Base-by-base conservation (phyloP, 2,888 invertebrate species). In the Diploptera punctata region DNA sequence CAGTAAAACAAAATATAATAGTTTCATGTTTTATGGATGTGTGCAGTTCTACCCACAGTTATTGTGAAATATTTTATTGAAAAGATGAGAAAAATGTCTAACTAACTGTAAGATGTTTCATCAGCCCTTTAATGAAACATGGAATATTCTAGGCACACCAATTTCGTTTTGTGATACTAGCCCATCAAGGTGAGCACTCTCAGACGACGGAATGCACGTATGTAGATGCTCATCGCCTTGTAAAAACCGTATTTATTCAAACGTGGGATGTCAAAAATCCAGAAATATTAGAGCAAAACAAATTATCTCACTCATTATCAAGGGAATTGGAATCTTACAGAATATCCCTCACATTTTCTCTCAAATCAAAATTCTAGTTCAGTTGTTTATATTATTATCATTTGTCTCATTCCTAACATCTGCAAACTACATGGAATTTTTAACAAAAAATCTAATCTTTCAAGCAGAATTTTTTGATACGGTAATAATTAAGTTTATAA, bases 81-180 rank as follows among this genome's bases (percentile, higher is more conserved):
- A 2, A 29, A 57, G 29, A 57, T 29, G 29, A 29, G 26, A 29
- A 57, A 24, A 57, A 57, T 29, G 26, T 29, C n/a, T n/a, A 29
- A 29, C 57, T 7, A 5, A 33, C 10, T 7, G 5, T 7, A 5
- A 33, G 10, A 33, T 13, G 31, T 29, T 29, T 29, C 16, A n/a
- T 57, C 31, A 57, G 24, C 26, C 29, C 29, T 57, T n/a, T 24
- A 57, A 24, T 57, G 57, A 57, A 57, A 57, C 29, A 16, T 57
- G 31, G 57, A 57, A 57, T 57, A 16, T 29, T 57, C 57, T 57
- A 57, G 57, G 57, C 57, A 57, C 57, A 57, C 57, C 57, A n/a
- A 57, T 57, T 57, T 57, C 57, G 57, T 57, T 57, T 38, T 57
- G 54, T 54, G 57, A 57, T 13, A 29, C 18, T 1, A 29, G n/a